These are phyloP conservation scores for Chrysomallon squamiferum DNA, from an alignment of 1,140 invertebrate species.

Conservation along the genomic window DNA sequence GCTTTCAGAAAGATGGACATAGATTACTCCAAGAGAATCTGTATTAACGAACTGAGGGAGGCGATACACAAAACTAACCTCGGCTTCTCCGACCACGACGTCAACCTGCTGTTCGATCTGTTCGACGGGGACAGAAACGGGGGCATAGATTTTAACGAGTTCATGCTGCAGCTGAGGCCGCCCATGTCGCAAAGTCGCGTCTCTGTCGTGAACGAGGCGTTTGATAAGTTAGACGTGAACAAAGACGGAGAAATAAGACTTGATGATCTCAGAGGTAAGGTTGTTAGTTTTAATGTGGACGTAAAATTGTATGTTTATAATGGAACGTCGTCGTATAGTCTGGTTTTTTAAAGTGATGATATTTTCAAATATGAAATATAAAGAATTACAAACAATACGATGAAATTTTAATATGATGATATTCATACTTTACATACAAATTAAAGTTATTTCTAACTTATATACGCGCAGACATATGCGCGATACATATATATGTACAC, in stretches of 20 bases:
- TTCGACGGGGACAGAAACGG: conserved; percentile 46
- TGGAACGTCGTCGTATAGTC: no score
- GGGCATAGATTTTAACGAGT: conserved; percentile 52
- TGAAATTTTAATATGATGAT: no score
- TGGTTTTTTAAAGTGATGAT: no score
- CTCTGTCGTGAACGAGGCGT: conserved; percentile 81
- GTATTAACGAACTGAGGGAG: conserved; percentile 38
- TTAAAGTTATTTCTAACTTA: no score
- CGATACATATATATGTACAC: no score
- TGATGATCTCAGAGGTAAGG: conserved; percentile 76
- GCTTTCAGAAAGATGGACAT: conserved; percentile 48
- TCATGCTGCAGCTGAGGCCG: conserved; percentile 68
- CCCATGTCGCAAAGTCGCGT: conserved; percentile 79
- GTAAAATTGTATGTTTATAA: no score
- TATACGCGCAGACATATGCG: no score
- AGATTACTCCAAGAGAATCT: conserved; percentile 50
- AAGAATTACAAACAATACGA: no score
- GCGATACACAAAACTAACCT: conserved; percentile 42
- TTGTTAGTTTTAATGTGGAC: no score
- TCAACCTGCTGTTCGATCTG: conserved; percentile 37
- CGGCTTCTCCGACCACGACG: conserved; percentile 32
- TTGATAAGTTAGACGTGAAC: conserved; percentile 86
- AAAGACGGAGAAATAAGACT: conserved; percentile 83
- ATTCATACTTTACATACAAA: no score
- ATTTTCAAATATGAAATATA: no score